Base-by-base conservation (phyloP, 2,888 invertebrate genomes). In the Morpho deidamia region DNA sequence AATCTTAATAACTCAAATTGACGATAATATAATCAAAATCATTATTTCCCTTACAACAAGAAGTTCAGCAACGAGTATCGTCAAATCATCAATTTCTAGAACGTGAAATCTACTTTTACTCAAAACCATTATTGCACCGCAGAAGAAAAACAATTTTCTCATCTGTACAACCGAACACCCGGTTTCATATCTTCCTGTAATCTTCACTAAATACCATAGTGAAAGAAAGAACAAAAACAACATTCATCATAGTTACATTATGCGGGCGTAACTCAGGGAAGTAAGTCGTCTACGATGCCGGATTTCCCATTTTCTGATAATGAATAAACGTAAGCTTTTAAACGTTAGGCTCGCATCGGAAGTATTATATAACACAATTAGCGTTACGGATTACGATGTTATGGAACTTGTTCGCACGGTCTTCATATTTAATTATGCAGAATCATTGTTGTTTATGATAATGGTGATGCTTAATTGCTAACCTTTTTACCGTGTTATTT, bases 231-330 rank as follows among this genome's bases (percentile, higher is more conserved):
- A 56, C 47, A 56, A 53, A 55, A 58, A 55, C 40, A 11, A 10
- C 32, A 34, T 41, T 49, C 50, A 53, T 46, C 49, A 40, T 14
- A 12, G 46, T 57, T 57, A 44, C 50, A 54, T 53, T 46, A 56
- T 41, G 39, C 34, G 44, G 33, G 49, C 33, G 44, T 49, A 51
- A 38, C 44, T 44, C 14, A 34, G 53, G 58, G 58, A 56, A 56
- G 56, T 44, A 56, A 56, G 56, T 44, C 49, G 33, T 44, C 42
- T 37, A 38, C 44, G 37, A 37, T 53, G 51, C 56, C 58, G 56
- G 58, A 58, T 56, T 58, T 58, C 58, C 56, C 53, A 58, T 53
- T 14, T n/a, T 12, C 32, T 37, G 46, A 53, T 57, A 53, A 47
- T 23, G 43, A 44, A 53, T 37, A 47, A 32, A 47, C 39, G 33